phyloP scores from a whole-genome alignment of 2,797 vertebrate species.

The Coluber constrictor region DNA sequence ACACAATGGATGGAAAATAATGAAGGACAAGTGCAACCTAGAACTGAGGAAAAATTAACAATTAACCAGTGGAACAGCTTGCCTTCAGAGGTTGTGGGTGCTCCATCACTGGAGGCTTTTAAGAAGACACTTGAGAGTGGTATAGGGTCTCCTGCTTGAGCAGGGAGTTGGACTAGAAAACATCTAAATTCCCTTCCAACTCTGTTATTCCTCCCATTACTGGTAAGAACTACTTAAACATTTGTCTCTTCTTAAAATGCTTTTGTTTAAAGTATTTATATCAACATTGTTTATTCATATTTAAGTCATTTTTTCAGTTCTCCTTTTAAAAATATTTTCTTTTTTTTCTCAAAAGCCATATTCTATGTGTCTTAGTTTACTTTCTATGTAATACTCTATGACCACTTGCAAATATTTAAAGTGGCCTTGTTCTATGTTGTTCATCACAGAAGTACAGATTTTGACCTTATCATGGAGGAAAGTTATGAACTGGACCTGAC shows the following conservation, averaged over 20 bases:
- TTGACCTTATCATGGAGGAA: slow-evolving; percentile 83
- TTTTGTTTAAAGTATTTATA: no score
- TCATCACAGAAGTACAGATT: slow-evolving; percentile 52
- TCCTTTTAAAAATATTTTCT: background rate
- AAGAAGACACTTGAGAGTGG: no score
- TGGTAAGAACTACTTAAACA: background rate
- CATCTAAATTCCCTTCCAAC: no score
- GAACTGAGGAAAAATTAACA: no score
- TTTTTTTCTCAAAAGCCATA: background rate
- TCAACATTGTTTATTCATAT: background rate
- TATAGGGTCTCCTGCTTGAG: no score
- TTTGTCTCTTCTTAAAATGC: background rate
- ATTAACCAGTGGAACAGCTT: no score
- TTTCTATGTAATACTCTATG: background rate
- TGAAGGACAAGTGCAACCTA: no score
- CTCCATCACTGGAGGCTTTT: no score
- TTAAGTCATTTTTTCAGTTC: background rate
- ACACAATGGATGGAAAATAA: no score
- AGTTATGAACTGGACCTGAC: slow-evolving; percentile 92
- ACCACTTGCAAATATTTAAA: slow-evolving; percentile 2
- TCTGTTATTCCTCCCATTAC: background rate
- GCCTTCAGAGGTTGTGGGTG: no score
- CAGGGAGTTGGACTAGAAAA: no score
- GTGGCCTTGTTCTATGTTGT: background rate
- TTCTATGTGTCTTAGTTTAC: background rate